These are phyloP conservation scores for Halcyon leucocephala DNA, from an alignment of 2,797 vertebrate genomes.

Conservation along the genomic window DNA sequence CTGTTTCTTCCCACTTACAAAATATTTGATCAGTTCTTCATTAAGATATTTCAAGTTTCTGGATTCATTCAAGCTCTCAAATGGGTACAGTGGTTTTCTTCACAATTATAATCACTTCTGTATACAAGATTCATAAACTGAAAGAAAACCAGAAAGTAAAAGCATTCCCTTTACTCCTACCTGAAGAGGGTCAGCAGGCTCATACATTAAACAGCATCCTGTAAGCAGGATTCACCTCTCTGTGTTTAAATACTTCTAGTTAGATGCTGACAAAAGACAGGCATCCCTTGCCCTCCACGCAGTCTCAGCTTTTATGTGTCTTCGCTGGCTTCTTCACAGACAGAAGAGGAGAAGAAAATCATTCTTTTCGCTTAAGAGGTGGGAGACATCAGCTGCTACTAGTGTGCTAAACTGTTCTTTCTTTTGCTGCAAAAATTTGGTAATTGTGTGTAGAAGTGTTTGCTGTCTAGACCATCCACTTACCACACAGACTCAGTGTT, in stretches of 20 bases:
- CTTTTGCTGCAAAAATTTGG: neutral
- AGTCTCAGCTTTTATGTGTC: neutral
- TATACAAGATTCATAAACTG: neutral
- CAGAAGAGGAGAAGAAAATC: neutral
- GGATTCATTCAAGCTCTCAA: neutral
- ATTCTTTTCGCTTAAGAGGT: neutral
- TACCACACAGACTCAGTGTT: neutral
- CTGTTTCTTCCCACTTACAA: neutral
- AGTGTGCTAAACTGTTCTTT: neutral
- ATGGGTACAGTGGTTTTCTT: neutral
- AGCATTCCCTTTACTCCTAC: neutral
- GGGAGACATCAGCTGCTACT: neutral
- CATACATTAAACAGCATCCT: neutral
- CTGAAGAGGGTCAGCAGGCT: neutral
- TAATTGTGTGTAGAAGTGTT: neutral
- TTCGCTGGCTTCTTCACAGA: neutral
- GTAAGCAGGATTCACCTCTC: neutral
- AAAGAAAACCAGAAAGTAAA: neutral
- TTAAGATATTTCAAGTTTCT: neutral
- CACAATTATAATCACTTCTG: neutral
- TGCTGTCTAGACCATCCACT: neutral
- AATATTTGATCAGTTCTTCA: neutral
- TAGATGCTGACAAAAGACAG: neutral
- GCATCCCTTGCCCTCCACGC: neutral
- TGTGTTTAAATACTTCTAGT: neutral